phyloP scores from a whole-genome alignment of 2,113 vertebrate species.

The Orientallactaga bullata region DNA sequence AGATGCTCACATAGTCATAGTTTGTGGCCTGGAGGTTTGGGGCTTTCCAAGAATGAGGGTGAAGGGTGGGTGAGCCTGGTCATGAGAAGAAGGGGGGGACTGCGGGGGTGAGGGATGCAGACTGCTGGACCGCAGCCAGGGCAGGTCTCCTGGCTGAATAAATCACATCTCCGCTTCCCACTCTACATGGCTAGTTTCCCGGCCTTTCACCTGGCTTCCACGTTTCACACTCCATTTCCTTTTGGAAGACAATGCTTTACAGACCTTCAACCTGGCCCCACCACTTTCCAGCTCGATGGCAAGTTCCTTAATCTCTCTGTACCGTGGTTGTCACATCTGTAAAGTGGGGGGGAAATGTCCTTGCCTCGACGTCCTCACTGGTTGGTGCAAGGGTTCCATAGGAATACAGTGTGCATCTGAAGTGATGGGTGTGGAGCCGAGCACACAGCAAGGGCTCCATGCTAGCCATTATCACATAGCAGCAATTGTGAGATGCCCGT shows the following conservation, averaged over 20 bases:
- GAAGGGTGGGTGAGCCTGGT: accelerated
- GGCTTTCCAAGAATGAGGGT: conserved; percentile 9
- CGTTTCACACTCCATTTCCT: conserved; percentile 62
- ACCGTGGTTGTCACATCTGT: neutral
- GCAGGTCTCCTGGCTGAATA: neutral
- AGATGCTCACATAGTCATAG: neutral
- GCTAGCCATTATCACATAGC: neutral
- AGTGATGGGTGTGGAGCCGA: neutral
- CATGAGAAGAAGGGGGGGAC: too few species aligned
- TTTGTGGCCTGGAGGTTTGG: conserved; percentile 7
- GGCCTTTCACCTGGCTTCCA: neutral
- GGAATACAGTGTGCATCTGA: neutral
- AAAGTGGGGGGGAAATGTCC: neutral
- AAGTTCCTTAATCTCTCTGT: neutral
- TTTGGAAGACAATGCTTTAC: conserved; percentile 18
- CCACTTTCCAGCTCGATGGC: neutral
- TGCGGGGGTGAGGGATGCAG: neutral
- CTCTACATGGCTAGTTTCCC: neutral
- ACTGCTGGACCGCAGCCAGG: neutral
- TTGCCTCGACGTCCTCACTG: neutral
- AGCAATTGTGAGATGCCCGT: neutral
- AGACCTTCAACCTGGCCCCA: neutral
- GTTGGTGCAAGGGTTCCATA: neutral
- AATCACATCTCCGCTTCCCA: neutral
- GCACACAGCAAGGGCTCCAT: neutral